phyloP scores from a whole-genome alignment of 2,113 vertebrate genomes.

The Aix galericulata region DNA sequence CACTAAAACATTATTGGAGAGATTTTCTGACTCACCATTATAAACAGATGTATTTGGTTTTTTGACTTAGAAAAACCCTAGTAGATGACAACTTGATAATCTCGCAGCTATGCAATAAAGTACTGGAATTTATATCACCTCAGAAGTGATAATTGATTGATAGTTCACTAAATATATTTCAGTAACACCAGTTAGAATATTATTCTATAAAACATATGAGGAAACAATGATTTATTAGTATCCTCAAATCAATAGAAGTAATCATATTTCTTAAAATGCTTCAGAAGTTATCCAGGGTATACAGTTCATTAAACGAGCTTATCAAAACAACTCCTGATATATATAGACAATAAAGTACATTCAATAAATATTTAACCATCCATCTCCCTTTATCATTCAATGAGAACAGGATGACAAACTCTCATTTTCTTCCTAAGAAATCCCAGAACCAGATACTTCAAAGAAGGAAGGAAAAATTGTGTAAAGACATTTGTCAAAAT shows the following conservation, averaged over 20 bases:
- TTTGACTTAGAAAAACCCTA: not conserved
- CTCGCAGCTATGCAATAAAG: not conserved
- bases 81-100: not conserved
- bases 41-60: not conserved
- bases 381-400: not conserved
- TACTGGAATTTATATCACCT: not conserved
- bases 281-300: not conserved
- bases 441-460: not conserved
- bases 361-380: not conserved
- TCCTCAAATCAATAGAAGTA: not conserved
- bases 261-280: constrained; percentile 25
- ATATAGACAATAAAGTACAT: not conserved
- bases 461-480: not conserved
- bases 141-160: not conserved
- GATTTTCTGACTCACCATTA: not conserved
- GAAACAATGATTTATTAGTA: not conserved
- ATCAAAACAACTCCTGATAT: not conserved
- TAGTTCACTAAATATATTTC: not conserved
- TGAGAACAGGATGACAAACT: not conserved
- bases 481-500: constrained; percentile 24
- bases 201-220: not conserved
- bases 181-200: not conserved
- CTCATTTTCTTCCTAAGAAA: not conserved
- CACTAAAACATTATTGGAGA: not conserved
- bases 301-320: not conserved